Evolutionary conservation across 2,888 invertebrate species (phyloP).

Genomic region (Onthophagus sagittarius): DNA sequence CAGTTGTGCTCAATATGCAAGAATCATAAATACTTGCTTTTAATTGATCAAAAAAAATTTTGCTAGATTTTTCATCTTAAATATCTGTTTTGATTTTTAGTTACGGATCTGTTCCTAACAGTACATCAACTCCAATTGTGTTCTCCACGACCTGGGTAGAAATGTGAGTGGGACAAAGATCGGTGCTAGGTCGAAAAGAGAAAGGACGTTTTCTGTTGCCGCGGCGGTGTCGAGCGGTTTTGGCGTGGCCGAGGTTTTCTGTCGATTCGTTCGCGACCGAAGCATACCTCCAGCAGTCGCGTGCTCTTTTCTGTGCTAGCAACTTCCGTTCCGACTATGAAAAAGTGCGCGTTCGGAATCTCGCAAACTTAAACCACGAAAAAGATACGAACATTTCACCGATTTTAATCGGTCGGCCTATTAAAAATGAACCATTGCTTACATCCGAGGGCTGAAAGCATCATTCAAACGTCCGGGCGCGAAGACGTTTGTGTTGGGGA

Average conservation of each 20-base stretch:
- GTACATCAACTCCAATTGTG: constrained; percentile 20
- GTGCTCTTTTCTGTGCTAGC: neutral
- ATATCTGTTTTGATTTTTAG: neutral
- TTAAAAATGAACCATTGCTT: constrained; percentile 3
- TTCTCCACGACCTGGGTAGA: constrained; percentile 13
- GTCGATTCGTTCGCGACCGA: neutral
- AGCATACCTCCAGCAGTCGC: neutral
- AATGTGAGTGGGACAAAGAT: neutral
- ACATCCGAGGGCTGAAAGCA: neutral
- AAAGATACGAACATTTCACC: neutral
- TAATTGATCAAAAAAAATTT: too few relatives aligned
- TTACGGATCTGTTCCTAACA: constrained; percentile 19
- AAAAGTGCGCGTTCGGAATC: neutral
- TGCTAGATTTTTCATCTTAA: too few relatives aligned
- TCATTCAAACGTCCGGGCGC: neutral
- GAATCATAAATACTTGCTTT: too few relatives aligned
- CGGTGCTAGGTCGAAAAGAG: constrained; percentile 12
- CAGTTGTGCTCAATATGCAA: too few relatives aligned
- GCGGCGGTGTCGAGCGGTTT: neutral
- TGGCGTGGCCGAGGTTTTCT: neutral
- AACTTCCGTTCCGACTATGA: neutral
- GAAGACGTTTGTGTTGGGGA: neutral
- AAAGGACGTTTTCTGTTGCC: constrained; percentile 4
- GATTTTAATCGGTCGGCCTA: neutral
- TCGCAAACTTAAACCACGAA: neutral